Percentiles rank a stretch among this genome's conserved stretches.
Evolutionary conservation across 2,888 invertebrate species (phyloP).

Genomic region (Agonopterix heracliana): DNA sequence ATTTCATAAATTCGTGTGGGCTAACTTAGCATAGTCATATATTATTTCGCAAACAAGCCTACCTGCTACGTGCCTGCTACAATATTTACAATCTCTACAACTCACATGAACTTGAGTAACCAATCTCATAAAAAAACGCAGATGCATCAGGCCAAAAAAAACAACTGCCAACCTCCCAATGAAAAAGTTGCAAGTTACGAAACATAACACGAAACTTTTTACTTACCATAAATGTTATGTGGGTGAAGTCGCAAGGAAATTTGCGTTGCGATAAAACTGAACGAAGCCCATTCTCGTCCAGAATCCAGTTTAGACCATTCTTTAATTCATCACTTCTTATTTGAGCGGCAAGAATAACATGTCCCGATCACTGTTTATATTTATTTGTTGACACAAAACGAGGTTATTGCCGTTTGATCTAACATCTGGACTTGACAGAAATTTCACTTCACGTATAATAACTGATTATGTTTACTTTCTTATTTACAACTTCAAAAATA

Average conservation of each 20-base stretch:
- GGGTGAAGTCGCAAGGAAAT: constrained; percentile 60
- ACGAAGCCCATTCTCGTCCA: constrained; percentile 61
- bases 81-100: neutral
- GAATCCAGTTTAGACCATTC: constrained; percentile 60
- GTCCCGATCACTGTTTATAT: constrained; percentile 64
- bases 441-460: constrained; percentile 48
- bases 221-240: constrained; percentile 72
- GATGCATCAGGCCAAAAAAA: too few species aligned
- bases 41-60: constrained; percentile 15
- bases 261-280: constrained; percentile 45
- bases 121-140: too few species aligned
- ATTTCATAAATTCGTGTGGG: constrained; percentile 19
- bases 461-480: constrained; percentile 20
- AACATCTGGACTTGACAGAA: constrained; percentile 56
- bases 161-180: constrained; percentile 9
- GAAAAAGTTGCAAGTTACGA: constrained; percentile 56
- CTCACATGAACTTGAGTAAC: neutral
- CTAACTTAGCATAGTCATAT: constrained; percentile 11
- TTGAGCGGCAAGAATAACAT: constrained; percentile 42
- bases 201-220: constrained; percentile 64
- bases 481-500: constrained; percentile 1
- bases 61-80: too few species aligned
- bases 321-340: constrained; percentile 66
- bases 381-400: constrained; percentile 68
- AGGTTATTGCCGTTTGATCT: constrained; percentile 55